phyloP scores from a whole-genome alignment of 2,797 vertebrate species.

The Pipistrellus kuhlii region DNA sequence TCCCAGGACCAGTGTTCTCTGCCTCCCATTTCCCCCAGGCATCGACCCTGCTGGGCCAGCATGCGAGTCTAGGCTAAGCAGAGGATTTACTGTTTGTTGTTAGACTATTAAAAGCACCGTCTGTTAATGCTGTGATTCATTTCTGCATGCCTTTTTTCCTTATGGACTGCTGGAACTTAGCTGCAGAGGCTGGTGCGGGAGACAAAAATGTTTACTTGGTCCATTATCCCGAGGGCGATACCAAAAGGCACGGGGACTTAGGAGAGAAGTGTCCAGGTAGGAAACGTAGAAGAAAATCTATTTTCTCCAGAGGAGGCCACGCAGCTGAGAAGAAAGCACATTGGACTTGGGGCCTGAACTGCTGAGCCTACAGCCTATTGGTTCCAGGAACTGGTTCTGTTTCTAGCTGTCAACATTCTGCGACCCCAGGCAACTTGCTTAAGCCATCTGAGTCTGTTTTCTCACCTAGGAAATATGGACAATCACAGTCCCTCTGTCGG shows the following conservation, averaged over 20 bases:
- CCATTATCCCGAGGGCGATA: background rate
- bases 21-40: background rate
- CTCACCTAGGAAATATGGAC: background rate
- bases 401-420: background rate
- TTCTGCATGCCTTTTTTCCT: constrained; percentile 24
- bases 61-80: background rate
- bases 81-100: constrained; percentile 50
- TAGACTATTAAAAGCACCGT: constrained; percentile 45
- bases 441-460: background rate
- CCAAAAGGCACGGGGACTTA: background rate
- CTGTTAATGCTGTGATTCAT: constrained; percentile 67
- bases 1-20: background rate
- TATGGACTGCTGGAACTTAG: constrained; percentile 9
- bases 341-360: background rate
- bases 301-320: background rate
- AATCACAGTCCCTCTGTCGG: background rate
- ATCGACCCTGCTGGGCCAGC: background rate
- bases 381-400: background rate
- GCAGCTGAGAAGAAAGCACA: background rate
- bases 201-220: background rate
- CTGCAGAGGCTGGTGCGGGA: background rate
- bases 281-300: background rate
- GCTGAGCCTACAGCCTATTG: background rate
- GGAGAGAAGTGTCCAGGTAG: background rate
- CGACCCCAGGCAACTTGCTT: background rate